These are phyloP conservation scores for Enchytraeus crypticus DNA, from an alignment of 2,888 invertebrate genomes.

Conservation along the genomic window DNA sequence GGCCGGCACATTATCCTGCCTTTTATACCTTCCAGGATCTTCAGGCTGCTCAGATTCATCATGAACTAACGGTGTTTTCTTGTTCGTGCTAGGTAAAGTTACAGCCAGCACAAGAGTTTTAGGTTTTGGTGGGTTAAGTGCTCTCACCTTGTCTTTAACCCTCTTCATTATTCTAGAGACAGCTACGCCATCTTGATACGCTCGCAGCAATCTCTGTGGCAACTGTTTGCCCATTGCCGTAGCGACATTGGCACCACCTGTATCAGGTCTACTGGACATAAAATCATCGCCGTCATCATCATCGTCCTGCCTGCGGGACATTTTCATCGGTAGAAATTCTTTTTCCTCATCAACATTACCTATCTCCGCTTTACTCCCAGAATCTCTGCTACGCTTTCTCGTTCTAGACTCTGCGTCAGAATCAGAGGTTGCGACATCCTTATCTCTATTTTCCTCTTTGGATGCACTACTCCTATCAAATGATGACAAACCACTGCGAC, in stretches of 20 bases:
- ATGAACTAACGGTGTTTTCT: no score
- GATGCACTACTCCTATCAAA: neutral
- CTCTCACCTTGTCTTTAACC: neutral
- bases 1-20: no score
- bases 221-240: neutral
- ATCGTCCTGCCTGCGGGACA: neutral
- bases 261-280: neutral
- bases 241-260: no score
- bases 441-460: neutral
- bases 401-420: neutral
- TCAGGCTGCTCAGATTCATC: no score
- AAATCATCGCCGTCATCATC: neutral
- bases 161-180: neutral
- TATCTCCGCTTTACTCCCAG: no score
- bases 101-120: no score
- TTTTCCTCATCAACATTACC: neutral
- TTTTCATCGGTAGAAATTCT: neutral
- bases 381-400: no score
- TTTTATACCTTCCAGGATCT: no score
- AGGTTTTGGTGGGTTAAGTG: neutral
- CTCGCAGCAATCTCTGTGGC: neutral
- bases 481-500: neutral
- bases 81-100: no score
- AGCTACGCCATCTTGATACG: constrained; percentile 3
- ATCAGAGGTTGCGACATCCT: neutral